These are phyloP conservation scores for Spatula clypeata DNA, from an alignment of 2,797 vertebrate genomes.

Conservation along the genomic window DNA sequence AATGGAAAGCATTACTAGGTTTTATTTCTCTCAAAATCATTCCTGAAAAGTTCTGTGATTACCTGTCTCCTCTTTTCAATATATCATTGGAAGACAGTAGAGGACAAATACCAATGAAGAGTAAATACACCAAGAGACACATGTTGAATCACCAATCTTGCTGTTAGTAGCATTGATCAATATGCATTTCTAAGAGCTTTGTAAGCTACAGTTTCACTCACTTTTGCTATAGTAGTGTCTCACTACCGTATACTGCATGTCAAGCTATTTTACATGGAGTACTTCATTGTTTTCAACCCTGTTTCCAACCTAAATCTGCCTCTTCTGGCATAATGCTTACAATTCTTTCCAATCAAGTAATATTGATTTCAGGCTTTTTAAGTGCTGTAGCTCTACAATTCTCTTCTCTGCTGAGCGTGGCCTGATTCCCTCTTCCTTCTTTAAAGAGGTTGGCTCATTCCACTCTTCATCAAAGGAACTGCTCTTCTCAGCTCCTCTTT, in stretches of 20 bases:
- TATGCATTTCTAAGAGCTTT: not conserved
- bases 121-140: not conserved
- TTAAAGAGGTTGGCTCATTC: constrained; percentile 30
- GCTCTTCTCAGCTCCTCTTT: constrained; percentile 53
- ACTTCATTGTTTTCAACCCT: not conserved
- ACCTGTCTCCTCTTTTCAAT: constrained; percentile 11
- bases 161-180: not conserved
- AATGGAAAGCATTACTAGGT: constrained; percentile 7
- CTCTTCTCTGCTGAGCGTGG: not conserved
- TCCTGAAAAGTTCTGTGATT: constrained; percentile 15
- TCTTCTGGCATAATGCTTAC: constrained; percentile 37
- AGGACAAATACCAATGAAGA: not conserved
- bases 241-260: not conserved
- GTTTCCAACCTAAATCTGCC: not conserved
- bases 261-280: constrained; percentile 51
- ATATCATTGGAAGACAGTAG: not conserved
- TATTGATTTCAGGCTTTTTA: constrained; percentile 52
- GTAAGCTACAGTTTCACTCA: not conserved
- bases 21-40: constrained; percentile 38
- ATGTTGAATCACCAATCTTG: constrained; percentile 31
- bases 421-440: constrained; percentile 7
- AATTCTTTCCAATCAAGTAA: constrained; percentile 42
- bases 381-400: not conserved
- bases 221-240: not conserved
- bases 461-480: constrained; percentile 30